Evolutionary conservation across 2,113 vertebrate genomes (phyloP).

Genomic region (Panurus biarmicus): DNA sequence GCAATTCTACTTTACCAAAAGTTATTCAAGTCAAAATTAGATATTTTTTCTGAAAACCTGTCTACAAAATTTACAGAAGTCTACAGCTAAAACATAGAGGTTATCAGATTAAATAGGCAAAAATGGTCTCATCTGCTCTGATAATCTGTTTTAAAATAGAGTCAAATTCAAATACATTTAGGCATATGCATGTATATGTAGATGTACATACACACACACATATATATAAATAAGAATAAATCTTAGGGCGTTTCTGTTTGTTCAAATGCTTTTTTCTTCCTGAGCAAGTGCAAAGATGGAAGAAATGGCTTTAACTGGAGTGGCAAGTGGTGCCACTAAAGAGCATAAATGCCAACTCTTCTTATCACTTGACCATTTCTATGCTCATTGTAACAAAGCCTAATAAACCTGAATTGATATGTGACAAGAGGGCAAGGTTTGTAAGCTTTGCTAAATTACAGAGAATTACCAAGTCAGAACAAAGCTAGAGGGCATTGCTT

Average conservation of each 20-base stretch:
- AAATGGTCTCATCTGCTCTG: background rate
- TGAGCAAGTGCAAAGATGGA: background rate
- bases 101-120: background rate
- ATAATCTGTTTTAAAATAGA: background rate
- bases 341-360: background rate
- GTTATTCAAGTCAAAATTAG: background rate
- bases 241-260: background rate
- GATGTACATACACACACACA: fast-evolving
- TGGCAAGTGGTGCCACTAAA: background rate
- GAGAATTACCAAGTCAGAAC: background rate
- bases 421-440: background rate
- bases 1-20: background rate
- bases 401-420: background rate
- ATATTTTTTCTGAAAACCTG: background rate
- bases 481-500: background rate
- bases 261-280: background rate
- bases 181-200: background rate
- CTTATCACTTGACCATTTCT: background rate
- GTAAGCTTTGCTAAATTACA: background rate
- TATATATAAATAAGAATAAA: background rate
- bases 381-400: background rate
- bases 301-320: background rate
- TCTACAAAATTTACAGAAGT: background rate
- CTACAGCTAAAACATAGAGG: background rate
- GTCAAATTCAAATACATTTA: background rate